Evolutionary conservation across 2,888 invertebrate genomes (phyloP).

Genomic region (Siphlonurus alternatus): DNA sequence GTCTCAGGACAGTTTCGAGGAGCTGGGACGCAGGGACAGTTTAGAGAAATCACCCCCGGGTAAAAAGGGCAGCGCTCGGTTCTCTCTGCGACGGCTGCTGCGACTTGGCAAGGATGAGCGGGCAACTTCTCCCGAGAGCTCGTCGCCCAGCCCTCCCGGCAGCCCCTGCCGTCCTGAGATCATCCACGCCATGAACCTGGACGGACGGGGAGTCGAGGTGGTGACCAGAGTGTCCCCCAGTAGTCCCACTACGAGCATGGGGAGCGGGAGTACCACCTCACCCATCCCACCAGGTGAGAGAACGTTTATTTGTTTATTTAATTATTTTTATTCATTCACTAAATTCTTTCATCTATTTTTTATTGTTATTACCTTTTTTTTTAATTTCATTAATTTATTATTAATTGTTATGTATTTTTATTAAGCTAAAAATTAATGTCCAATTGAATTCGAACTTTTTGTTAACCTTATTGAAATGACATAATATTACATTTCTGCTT

Average conservation of each 20-base stretch:
- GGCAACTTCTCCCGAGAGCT: conserved; percentile 16
- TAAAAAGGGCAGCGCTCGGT: conserved; percentile 36
- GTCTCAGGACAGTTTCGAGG: conserved; percentile 1
- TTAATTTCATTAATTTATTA: too few species aligned
- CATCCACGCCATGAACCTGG: conserved; percentile 74
- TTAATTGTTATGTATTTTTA: too few species aligned
- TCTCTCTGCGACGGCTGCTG: conserved; percentile 68
- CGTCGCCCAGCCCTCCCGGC: conserved; percentile 30
- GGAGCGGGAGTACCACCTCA: too few species aligned
- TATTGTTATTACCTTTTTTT: not conserved
- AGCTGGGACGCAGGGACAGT: not conserved
- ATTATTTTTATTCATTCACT: not conserved
- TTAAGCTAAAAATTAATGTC: too few species aligned
- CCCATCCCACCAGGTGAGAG: too few species aligned
- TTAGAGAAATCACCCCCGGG: conserved; percentile 20
- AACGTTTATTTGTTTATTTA: not conserved
- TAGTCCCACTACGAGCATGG: not conserved
- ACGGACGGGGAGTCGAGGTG: conserved; percentile 65
- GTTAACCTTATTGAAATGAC: too few species aligned
- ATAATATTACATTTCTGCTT: too few species aligned
- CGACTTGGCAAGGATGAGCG: conserved; percentile 61
- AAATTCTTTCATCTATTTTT: not conserved
- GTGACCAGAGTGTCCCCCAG: conserved; percentile 28
- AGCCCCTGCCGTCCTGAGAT: conserved; percentile 60
- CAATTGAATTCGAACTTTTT: too few species aligned